These are phyloP conservation scores for Hesperophylax magnus DNA, from an alignment of 1,140 invertebrate species.

Conservation along the genomic window DNA sequence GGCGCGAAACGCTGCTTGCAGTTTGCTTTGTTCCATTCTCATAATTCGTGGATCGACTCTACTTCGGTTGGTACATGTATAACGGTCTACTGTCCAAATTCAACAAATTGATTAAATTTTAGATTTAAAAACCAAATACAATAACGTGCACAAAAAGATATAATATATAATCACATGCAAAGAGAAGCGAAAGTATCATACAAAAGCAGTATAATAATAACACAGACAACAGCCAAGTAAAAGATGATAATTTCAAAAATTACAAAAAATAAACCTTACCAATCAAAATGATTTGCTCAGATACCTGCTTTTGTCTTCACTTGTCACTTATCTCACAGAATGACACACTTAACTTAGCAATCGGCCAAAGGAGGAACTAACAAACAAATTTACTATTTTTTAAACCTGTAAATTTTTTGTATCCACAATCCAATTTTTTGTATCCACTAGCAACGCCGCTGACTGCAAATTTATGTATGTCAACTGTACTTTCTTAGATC, in stretches of 20 bases:
- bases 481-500: conserved; percentile 14
- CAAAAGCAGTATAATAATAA: conserved; percentile 22
- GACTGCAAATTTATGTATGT: no score
- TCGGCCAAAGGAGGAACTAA: neutral
- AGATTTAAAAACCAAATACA: no score
- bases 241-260: conserved; percentile 28
- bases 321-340: neutral
- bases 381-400: neutral
- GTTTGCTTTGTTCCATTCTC: no score
- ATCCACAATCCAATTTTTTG: no score
- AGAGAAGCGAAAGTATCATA: conserved; percentile 22
- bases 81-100: no score
- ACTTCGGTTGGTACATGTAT: no score
- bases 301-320: conserved; percentile 24
- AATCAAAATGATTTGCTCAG: neutral
- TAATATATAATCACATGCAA: conserved; percentile 4
- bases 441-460: no score
- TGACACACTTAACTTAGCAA: neutral
- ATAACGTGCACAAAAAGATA: no score
- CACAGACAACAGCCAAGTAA: conserved; percentile 11
- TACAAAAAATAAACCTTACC: conserved; percentile 16
- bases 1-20: no score
- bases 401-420: no score
- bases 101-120: no score
- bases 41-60: no score